Base-by-base conservation (phyloP, 2,888 invertebrate genomes). In the Oscheius sp. region DNA sequence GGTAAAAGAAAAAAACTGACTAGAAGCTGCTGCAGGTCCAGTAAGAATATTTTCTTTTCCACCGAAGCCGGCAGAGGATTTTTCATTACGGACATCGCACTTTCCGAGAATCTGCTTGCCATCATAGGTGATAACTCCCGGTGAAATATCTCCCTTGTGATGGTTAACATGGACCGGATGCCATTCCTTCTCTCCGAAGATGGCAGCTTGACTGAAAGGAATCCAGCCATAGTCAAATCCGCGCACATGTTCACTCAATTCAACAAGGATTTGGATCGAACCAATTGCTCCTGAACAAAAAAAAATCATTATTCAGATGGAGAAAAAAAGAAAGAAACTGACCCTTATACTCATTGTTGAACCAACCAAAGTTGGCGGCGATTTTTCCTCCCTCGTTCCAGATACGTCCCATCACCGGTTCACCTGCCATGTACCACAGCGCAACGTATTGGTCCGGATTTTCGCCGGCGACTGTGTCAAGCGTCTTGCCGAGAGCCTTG, bases 191-290 rank as follows among this genome's bases (percentile, higher is more conserved):
- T 75, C 80, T 26, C 76, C 78, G 70, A 77, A 79, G 30, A 70
- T 67, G 59, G 83, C 82, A 22, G 83, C 83, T 59, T 77, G 78
- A 33, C 71, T 68, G 79, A 77, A 83, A 20, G 81, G 74, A 54
- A 74, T 75, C 83, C 83, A 83, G 36, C 67, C 77, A 71, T 82
- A 83, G 74, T 83, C 82, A 75, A 77, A 83, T 49, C 83, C 83
- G 57, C 81, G 80, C 22, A 83, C 77, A 59, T 72, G 73, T 41
- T 83, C 83, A n/a, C 78, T 70, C 32, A 81, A 70, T 67, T 83
- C 72, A 72, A 73, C 59, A 50, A 76, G 71, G 30, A 77, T 50
- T 67, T 76, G 80, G 54, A 80, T 75, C 20, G 80, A 80, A 44
- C 80, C 80, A 47, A 50, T n/a, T n/a, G n/a, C n/a, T n/a, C n/a